Conservation (phyloP, 2,113 vertebrate species). For the Pseudopipra pipra region DNA sequence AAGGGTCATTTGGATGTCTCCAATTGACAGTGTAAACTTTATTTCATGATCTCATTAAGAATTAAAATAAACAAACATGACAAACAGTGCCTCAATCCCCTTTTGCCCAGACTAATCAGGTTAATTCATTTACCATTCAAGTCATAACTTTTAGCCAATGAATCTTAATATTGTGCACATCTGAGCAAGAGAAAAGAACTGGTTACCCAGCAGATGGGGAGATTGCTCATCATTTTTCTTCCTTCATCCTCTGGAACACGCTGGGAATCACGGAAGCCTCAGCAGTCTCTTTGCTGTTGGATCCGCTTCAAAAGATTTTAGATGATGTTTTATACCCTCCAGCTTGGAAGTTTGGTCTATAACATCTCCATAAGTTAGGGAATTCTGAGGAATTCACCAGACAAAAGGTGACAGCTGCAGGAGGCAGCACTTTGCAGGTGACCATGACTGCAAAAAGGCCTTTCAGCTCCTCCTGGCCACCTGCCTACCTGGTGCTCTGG, state of each 20-base stretch:
- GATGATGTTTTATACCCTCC: not conserved
- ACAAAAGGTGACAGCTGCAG: not conserved
- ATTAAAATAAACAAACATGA: not conserved
- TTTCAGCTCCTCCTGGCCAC: not conserved
- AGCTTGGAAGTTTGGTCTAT: not conserved
- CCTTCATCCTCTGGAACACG: too few relatives aligned
- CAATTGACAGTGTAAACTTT: not conserved
- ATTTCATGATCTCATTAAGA: not conserved
- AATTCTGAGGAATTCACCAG: not conserved
- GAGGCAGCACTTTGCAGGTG: not conserved
- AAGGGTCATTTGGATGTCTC: not conserved
- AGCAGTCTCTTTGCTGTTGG: too few relatives aligned
- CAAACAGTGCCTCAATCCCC: not conserved
- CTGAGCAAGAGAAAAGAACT: not conserved
- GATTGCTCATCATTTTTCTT: not conserved
- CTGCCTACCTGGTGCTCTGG: not conserved
- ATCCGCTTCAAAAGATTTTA: not conserved
- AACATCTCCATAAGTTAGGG: not conserved
- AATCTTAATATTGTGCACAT: not conserved
- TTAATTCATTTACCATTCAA: not conserved
- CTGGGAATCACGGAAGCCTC: too few relatives aligned
- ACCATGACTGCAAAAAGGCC: too few relatives aligned
- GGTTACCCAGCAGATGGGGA: not conserved
- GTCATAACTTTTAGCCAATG: not conserved
- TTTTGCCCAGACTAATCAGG: not conserved